Percentiles rank a stretch among this genome's conserved stretches.
Evolutionary conservation across 2,888 invertebrate genomes (phyloP).

Genomic region (Stenolophus ochropezus): DNA sequence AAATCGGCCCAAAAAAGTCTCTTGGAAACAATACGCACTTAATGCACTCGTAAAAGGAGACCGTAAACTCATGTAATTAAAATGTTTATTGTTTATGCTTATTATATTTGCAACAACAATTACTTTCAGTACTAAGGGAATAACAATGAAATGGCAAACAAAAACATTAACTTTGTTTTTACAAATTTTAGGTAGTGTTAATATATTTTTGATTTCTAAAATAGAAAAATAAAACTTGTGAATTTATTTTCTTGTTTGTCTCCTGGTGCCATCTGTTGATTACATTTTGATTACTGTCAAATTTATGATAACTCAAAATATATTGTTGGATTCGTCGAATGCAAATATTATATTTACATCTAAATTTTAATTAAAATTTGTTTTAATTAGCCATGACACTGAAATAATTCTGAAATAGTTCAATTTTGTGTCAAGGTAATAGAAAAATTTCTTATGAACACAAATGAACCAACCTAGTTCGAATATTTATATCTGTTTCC

Average conservation of each 20-base stretch:
- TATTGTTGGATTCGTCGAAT: no score
- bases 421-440: neutral
- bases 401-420: neutral
- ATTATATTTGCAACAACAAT: neutral
- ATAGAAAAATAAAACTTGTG: no score
- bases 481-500: neutral
- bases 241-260: no score
- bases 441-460: neutral
- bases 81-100: conserved; percentile 1
- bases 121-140: neutral
- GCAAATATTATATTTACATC: no score
- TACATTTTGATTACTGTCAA: no score
- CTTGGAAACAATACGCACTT: conserved; percentile 28
- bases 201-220: no score
- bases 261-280: no score
- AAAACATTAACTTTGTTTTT: no score
- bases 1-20: conserved; percentile 21
- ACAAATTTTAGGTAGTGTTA: no score
- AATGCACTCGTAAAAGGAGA: conserved; percentile 13
- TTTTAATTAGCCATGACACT: neutral
- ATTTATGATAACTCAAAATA: no score
- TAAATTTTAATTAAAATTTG: no score
- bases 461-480: neutral
- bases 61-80: conserved; percentile 13
- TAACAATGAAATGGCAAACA: no score